Conservation (phyloP, 2,888 invertebrate genomes). For the Caenorhabditis zanzibari region DNA sequence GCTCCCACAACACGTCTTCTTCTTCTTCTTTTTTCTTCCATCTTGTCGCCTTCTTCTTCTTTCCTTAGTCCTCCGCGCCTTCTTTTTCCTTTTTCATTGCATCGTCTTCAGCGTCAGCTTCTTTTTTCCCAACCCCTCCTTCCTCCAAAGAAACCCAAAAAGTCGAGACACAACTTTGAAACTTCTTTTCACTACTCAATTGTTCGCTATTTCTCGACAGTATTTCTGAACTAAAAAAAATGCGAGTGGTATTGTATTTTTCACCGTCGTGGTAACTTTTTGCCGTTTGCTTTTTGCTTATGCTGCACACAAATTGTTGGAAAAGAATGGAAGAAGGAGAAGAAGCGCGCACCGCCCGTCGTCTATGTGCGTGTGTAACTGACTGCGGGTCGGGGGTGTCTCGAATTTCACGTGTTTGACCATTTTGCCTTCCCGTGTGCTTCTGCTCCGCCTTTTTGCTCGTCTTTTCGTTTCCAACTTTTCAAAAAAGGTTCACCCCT, state of each 20-base stretch:
- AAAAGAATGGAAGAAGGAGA: slow-evolving; percentile 37
- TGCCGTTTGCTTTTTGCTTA: slow-evolving; percentile 20
- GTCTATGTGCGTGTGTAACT: slow-evolving; percentile 57
- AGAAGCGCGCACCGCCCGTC: slow-evolving; percentile 60
- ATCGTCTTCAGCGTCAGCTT: slow-evolving; percentile 1
- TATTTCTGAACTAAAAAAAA: not conserved
- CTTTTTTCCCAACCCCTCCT: not conserved
- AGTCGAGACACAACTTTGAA: slow-evolving; percentile 17
- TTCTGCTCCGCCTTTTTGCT: slow-evolving; percentile 24
- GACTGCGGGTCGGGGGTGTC: slow-evolving; percentile 44
- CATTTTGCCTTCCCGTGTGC: slow-evolving; percentile 51
- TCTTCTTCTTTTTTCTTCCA: slow-evolving; percentile 41
- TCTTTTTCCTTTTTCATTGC: slow-evolving; percentile 46
- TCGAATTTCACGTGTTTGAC: slow-evolving; percentile 65
- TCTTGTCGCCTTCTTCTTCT: slow-evolving; percentile 47
- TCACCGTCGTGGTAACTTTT: not conserved
- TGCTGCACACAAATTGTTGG: slow-evolving; percentile 61
- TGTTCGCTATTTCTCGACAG: not conserved
- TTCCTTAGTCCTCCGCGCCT: slow-evolving; percentile 25
- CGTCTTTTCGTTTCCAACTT: not conserved
- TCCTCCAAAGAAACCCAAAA: slow-evolving; percentile 5
- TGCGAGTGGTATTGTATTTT: slow-evolving; percentile 42
- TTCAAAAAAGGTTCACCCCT: slow-evolving; percentile 42
- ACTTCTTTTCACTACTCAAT: slow-evolving; percentile 7
- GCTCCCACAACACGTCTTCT: slow-evolving; percentile 39